Evolutionary conservation across 2,888 invertebrate species (phyloP), one percentile per base, ranked within the genome.

Genomic region (Cephus nigrinus): DNA sequence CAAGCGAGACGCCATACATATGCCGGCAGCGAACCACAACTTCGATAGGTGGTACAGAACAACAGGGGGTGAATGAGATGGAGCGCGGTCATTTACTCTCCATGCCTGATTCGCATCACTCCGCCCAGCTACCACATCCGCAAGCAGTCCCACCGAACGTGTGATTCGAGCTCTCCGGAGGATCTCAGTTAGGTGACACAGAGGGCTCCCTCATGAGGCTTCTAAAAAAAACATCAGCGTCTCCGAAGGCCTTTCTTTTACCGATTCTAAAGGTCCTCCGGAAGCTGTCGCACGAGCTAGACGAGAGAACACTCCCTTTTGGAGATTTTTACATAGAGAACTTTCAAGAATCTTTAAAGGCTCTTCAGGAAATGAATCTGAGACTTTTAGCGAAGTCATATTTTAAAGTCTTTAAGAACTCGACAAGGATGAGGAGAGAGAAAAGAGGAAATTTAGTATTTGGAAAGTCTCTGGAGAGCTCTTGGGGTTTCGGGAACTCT

Each of bases 1-100:
- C 96, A 15, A 94, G 94, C 76, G 95, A 95, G 85, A 96, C 96
- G 32, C 96, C 97, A 68, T 97, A 96, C 90, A 92, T 96, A 90
- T 96, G 96, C 90, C 94, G 97, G 78, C 97, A 97, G 89, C 93
- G 97, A 79, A 96, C 91, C 32, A 88, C 86, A 36, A 85, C 83
- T 78, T 89, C 87, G 32, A 85, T 89, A 75, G 85, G 81, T 76
- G 86, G 82, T 69, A 82, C 82, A 11, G 90, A 91, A 55, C 91
- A 91, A 68, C 91, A 90, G 81, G 91, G 91, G 85, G 86, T 91
- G 40, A 91, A 90, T 79, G 91, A 91, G 81, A 91, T 91, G 91
- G 91, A 91, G 83, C 89, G 91, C 23, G 91, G 91, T 75, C 91
- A 90, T 78, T 85, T 91, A 80, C 82, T 91, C 68, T 90, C 91